Evolutionary conservation across 2,113 vertebrate species (phyloP), one percentile per base, ranked within the genome.

Genomic region (Amblyornis subalaris): DNA sequence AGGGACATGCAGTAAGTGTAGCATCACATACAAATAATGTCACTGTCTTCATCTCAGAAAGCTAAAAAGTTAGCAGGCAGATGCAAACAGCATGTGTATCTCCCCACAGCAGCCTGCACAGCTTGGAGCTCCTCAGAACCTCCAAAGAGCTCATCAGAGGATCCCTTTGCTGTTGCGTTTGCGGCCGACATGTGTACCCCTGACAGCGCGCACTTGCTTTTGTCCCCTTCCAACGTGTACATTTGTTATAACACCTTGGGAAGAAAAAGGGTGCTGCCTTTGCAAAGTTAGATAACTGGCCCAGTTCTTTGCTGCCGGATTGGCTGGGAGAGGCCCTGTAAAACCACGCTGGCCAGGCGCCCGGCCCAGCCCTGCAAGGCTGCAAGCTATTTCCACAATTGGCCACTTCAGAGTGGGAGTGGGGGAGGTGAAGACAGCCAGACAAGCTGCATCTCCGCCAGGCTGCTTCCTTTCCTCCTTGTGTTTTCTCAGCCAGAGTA

Each of bases 261-360:
- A 91, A 94, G 78, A 60, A 95, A 91, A 93, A 85, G 85, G 87
- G 81, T 96, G 96, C 97, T 97, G 97, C 95, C 91, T 93, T 96
- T 70, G 79, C 92, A 86, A 95, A 97, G 97, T 98, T 98, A 98
- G 96, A 95, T 98, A 98, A 98, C 97, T 96, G 96, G 93, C 97
- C 84, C 88, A 93, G 65, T 97, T 97, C 94, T 96, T 95, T 28
- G 92, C 85, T 62, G 90, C 87, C 61, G 96, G 96, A 97, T 98
- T 98, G 98, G 98, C 58, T 96, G 91, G 33, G 83, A 67, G 85
- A 47, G 58, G 91, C 88, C 95, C 95, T 94, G 96, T 97, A 97
- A 97, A 96, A 94, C 94, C 78, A 62, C 2, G 75, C 93, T 96
- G 97, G 97, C 97, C 50, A 88, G 51, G 65, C 7, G 97, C 97